A percentile compares a stretch with the other conserved stretches of the same genome.
phyloP scores from a whole-genome alignment of 2,113 vertebrate species.

The Eptesicus fuscus region DNA sequence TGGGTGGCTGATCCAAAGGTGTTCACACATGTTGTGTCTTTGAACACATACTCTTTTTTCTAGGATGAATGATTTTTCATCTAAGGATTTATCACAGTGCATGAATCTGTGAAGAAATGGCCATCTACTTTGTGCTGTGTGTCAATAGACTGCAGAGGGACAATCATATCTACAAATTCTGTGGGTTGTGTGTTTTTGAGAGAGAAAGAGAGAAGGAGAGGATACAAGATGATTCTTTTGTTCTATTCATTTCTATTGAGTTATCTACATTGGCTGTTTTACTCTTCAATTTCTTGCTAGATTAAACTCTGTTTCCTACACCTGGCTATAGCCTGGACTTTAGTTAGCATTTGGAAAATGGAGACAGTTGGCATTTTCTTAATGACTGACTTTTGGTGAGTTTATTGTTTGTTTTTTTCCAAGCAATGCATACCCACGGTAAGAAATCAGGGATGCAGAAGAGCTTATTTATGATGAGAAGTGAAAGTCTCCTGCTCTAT shows the following conservation, averaged over 20 bases:
- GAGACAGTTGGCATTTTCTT: not conserved
- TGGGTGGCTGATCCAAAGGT: not conserved
- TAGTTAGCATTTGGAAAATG: not conserved
- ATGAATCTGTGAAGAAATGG: not conserved
- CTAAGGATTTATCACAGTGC: not conserved
- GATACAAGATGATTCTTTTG: not conserved
- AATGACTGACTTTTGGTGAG: not conserved
- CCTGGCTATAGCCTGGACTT: not conserved
- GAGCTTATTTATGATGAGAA: not conserved
- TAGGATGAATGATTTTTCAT: slow-evolving; percentile 20
- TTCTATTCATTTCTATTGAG: not conserved
- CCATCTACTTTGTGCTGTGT: not conserved
- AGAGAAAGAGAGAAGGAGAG: no score
- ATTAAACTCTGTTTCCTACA: not conserved
- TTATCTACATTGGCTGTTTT: not conserved
- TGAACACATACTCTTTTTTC: not conserved
- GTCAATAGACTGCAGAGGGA: not conserved
- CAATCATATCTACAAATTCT: not conserved
- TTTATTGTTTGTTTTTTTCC: not conserved
- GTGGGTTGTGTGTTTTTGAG: not conserved
- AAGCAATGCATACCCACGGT: not conserved
- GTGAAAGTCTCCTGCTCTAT: not conserved
- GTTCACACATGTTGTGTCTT: not conserved
- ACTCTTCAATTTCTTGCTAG: not conserved
- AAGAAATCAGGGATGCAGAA: not conserved